Conservation (phyloP, 2,888 invertebrate genomes). For the Metallyticus violacea region DNA sequence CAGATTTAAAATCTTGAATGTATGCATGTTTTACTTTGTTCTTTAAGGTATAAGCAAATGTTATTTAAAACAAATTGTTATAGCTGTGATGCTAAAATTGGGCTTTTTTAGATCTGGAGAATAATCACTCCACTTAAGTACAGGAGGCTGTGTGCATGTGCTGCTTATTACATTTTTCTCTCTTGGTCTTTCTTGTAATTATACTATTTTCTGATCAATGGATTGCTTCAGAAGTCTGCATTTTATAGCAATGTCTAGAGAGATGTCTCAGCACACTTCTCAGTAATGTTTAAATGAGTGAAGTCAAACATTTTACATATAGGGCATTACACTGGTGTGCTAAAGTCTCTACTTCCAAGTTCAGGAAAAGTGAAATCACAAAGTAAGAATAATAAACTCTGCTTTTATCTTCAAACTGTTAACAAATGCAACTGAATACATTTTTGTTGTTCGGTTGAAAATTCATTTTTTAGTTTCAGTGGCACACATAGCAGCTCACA, state of each 20-base stretch:
- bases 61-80: background rate
- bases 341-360: no score
- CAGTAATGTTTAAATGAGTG: no score
- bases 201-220: background rate
- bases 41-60: background rate
- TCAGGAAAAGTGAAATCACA: no score
- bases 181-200: background rate
- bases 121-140: background rate
- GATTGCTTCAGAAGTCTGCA: background rate
- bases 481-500: no score
- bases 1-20: background rate
- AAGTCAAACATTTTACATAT: no score
- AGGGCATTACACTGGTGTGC: no score
- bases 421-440: no score
- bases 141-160: background rate
- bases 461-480: no score
- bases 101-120: background rate
- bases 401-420: no score
- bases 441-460: no score
- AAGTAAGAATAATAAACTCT: no score
- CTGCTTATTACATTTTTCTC: background rate
- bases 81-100: background rate
- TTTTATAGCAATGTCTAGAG: background rate
- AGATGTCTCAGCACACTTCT: no score
- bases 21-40: background rate